Evolutionary conservation across 2,113 vertebrate species (phyloP).

Genomic region (Cardinalis cardinalis): DNA sequence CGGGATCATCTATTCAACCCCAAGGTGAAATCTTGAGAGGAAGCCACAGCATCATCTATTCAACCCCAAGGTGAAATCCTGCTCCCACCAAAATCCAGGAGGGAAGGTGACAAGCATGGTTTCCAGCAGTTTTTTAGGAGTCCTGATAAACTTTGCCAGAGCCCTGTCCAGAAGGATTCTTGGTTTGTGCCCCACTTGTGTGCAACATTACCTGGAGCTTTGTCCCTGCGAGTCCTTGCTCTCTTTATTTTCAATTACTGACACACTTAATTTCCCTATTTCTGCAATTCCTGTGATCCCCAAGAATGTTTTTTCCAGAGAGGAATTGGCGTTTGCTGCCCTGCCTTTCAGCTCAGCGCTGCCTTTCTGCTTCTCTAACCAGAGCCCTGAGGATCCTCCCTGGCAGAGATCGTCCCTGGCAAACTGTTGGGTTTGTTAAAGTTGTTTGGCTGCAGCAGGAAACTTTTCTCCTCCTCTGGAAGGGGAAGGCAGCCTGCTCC

Average conservation of each 20-base stretch:
- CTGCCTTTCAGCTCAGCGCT: background rate
- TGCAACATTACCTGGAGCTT: background rate
- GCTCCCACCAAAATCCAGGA: background rate
- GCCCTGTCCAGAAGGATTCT: background rate
- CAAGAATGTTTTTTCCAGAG: background rate
- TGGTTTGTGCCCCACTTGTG: too few relatives aligned
- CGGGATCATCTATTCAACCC: background rate
- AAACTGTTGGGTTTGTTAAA: background rate
- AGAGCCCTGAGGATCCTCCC: background rate
- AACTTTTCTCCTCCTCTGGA: background rate
- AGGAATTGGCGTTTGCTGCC: background rate
- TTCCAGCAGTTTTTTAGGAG: background rate
- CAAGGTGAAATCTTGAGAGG: too few relatives aligned
- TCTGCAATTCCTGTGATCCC: conserved; percentile 51
- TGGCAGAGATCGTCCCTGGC: background rate
- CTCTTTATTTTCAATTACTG: background rate
- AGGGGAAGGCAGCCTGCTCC: background rate
- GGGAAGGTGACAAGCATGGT: background rate
- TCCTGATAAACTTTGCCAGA: background rate
- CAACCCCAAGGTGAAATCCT: too few relatives aligned
- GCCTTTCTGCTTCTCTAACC: background rate
- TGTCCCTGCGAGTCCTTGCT: background rate
- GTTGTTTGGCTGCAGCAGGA: background rate
- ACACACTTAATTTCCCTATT: conserved; percentile 56
- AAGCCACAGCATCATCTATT: background rate